These are phyloP conservation scores for Echiichthys vipera DNA, from an alignment of 2,797 vertebrate genomes.

Conservation along the genomic window DNA sequence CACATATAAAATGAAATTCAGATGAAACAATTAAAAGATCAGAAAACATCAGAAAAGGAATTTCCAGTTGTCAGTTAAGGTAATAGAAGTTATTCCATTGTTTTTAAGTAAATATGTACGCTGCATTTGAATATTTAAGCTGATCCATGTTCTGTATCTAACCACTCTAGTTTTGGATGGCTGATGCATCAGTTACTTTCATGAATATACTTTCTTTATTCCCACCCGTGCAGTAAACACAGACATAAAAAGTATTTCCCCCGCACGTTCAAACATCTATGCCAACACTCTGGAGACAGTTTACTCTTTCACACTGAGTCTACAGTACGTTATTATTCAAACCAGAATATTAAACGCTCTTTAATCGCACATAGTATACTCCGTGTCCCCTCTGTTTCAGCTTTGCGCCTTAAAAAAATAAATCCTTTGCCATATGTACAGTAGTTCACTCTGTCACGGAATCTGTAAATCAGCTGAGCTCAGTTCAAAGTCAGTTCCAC, in stretches of 20 bases:
- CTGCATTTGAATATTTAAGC: neutral
- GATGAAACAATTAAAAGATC: no score
- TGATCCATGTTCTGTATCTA: neutral
- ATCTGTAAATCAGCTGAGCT: constrained; percentile 47
- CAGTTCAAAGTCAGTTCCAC: constrained; percentile 34
- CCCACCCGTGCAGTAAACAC: constrained; percentile 16
- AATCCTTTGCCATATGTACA: constrained; percentile 33
- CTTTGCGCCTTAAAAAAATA: constrained; percentile 26
- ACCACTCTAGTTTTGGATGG: neutral
- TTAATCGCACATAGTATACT: constrained; percentile 15
- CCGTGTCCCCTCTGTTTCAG: neutral
- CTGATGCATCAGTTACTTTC: neutral
- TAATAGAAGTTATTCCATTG: neutral
- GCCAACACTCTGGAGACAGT: neutral
- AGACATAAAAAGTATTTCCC: constrained; percentile 14
- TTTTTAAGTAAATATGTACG: neutral
- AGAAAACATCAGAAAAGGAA: no score
- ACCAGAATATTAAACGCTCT: constrained; percentile 4
- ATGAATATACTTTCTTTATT: neutral
- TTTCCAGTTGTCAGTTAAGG: no score
- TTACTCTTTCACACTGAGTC: constrained; percentile 11
- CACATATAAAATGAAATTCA: no score
- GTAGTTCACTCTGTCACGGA: constrained; percentile 18
- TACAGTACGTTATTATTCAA: constrained; percentile 26
- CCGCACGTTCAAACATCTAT: constrained; percentile 10